Evolutionary conservation across 2,113 vertebrate genomes (phyloP).

Genomic region (Epinephelus cyanopodus): DNA sequence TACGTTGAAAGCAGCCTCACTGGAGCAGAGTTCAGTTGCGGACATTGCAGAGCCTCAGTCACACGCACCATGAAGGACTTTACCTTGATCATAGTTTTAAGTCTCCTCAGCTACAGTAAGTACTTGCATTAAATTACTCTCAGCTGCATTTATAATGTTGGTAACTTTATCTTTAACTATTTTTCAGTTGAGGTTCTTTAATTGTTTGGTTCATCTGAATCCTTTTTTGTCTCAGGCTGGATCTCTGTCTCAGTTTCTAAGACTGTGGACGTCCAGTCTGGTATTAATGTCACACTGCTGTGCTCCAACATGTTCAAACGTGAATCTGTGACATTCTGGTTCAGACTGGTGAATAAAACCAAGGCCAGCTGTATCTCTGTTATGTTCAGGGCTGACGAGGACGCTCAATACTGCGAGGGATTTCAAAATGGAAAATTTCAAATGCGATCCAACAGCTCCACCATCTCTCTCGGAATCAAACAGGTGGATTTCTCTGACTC

Average conservation of each 20-base stretch:
- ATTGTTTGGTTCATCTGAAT: too few species aligned
- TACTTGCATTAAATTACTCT: background rate
- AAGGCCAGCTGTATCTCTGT: background rate
- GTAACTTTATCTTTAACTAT: background rate
- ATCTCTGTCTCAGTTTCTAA: background rate
- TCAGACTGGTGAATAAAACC: background rate
- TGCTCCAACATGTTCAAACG: rapidly evolving
- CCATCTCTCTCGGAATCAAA: background rate
- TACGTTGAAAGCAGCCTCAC: background rate
- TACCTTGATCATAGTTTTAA: background rate
- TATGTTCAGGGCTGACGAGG: rapidly evolving
- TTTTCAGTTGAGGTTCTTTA: background rate
- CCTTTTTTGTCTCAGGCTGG: background rate
- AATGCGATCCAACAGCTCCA: background rate
- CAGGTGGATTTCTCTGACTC: background rate
- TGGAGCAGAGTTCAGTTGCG: background rate
- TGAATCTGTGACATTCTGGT: background rate
- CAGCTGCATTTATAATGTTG: background rate
- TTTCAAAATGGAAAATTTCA: background rate
- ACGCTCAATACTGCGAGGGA: background rate
- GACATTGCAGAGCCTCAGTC: background rate
- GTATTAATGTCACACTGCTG: constrained; percentile 2
- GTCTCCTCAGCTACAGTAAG: background rate
- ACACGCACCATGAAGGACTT: background rate
- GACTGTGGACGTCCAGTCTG: background rate